A percentile compares a stretch with the other conserved stretches of the same genome.
These are phyloP conservation scores for Mesorhabditis belari DNA, from an alignment of 2,888 invertebrate genomes.

Conservation along the genomic window DNA sequence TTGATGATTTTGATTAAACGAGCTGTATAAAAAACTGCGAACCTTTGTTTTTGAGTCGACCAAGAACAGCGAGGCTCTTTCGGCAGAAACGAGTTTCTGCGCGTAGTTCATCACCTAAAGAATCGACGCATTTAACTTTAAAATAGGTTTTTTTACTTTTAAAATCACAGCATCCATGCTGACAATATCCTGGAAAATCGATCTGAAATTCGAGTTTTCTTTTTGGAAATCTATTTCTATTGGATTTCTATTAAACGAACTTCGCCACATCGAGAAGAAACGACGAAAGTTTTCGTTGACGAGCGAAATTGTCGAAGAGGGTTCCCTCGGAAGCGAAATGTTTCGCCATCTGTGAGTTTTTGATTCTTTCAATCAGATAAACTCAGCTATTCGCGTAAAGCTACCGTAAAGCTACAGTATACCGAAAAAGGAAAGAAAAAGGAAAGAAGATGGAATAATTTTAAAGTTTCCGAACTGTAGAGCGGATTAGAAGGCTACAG, in stretches of 20 bases:
- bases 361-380: no score
- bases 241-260: conserved; percentile 55
- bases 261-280: conserved; percentile 74
- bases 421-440: no score
- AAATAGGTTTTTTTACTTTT: conserved; percentile 70
- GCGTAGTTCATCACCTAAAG: conserved; percentile 64
- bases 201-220: conserved; percentile 59
- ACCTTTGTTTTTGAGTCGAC: conserved; percentile 66
- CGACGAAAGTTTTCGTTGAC: conserved; percentile 67
- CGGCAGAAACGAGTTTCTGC: conserved; percentile 73
- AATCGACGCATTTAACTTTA: no score
- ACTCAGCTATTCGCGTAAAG: no score
- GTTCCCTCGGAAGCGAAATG: not conserved
- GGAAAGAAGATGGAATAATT: no score
- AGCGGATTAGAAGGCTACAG: no score
- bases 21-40: no score
- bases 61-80: conserved; percentile 75
- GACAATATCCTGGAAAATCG: conserved; percentile 80
- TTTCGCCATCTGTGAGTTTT: not conserved
- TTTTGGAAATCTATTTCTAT: no score
- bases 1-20: not conserved
- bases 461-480: no score
- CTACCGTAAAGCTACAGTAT: no score
- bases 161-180: conserved; percentile 74
- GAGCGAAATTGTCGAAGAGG: conserved; percentile 5